Evolutionary conservation across 2,888 invertebrate species (phyloP).

Genomic region (Gryllus longicercus): DNA sequence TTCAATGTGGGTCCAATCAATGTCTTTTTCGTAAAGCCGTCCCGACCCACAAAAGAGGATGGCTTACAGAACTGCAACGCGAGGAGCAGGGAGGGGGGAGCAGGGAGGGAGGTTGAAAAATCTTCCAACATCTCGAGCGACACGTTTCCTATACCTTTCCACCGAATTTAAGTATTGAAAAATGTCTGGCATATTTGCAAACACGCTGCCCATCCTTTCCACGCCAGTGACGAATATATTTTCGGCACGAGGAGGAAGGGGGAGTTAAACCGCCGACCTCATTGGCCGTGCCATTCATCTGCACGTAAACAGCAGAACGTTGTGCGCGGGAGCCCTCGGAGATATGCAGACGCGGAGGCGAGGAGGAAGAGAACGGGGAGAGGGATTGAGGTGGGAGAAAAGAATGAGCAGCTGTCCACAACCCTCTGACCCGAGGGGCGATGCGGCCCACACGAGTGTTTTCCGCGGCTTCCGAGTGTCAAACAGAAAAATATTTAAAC

Average conservation of each 20-base stretch:
- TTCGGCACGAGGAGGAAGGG: background rate
- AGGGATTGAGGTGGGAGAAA: too few relatives aligned
- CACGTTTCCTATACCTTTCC: background rate
- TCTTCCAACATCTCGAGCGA: background rate
- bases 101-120: background rate
- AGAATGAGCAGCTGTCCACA: too few relatives aligned
- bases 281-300: background rate
- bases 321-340: background rate
- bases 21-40: background rate
- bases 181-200: slow-evolving; percentile 7
- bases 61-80: background rate
- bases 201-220: slow-evolving; percentile 17
- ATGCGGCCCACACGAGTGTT: too few relatives aligned
- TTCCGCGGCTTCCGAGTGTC: too few relatives aligned
- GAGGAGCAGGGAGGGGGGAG: too few relatives aligned
- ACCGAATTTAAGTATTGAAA: slow-evolving; percentile 8
- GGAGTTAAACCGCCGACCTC: slow-evolving; percentile 17
- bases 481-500: too few relatives aligned
- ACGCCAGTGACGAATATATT: background rate
- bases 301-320: background rate
- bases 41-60: background rate
- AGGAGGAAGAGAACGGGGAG: too few relatives aligned
- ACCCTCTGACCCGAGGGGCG: too few relatives aligned
- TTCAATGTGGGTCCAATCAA: background rate
- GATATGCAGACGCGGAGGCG: too few relatives aligned